Conservation (phyloP, 2,113 vertebrate species). For the Sisor rabdophorus region DNA sequence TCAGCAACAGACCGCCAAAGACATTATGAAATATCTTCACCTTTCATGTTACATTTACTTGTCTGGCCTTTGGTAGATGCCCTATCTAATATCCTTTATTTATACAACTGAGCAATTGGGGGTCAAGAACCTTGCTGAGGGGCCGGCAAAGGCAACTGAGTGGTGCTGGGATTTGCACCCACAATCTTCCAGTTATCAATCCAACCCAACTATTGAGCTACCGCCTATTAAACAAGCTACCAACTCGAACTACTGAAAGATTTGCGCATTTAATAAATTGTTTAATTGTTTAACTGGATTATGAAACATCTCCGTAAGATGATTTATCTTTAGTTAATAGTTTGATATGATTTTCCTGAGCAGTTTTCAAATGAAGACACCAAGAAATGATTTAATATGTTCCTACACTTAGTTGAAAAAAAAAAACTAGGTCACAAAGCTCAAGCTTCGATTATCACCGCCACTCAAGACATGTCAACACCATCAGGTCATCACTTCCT, state of each 20-base stretch:
- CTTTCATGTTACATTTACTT: no score
- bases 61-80: no score
- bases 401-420: no score
- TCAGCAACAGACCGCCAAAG: constrained; percentile 1
- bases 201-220: no score
- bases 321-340: not conserved
- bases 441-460: constrained; percentile 2
- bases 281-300: not conserved
- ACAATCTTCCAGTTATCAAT: no score
- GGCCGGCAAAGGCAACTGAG: no score
- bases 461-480: constrained; percentile 40
- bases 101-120: no score
- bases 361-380: not conserved
- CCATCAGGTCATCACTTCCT: constrained; percentile 36
- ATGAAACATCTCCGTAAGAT: not conserved
- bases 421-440: no score
- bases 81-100: no score
- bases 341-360: not conserved
- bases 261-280: not conserved
- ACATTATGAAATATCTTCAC: not conserved
- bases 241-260: not conserved
- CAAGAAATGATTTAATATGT: not conserved
- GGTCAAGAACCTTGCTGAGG: no score
- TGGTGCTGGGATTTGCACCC: no score
- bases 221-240: no score